These are phyloP conservation scores for Tragulus kanchil DNA, from an alignment of 2,113 vertebrate genomes.

Conservation along the genomic window DNA sequence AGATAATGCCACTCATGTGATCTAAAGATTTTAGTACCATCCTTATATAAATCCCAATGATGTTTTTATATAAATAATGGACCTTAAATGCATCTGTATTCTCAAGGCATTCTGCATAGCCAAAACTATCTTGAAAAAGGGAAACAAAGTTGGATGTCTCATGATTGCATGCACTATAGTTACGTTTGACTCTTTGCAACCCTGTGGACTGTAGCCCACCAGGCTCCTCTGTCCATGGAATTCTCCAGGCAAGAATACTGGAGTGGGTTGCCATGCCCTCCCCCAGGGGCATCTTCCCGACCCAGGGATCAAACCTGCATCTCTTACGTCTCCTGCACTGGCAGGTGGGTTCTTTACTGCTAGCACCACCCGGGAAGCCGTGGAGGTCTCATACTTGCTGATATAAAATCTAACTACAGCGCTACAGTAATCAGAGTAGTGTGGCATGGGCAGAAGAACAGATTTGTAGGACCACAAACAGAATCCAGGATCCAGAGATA, in stretches of 20 bases:
- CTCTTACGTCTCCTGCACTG: not conserved
- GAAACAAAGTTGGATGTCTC: not conserved
- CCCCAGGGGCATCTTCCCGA: not conserved
- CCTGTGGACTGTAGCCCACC: not conserved
- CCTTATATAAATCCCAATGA: not conserved
- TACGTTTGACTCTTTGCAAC: fast-evolving
- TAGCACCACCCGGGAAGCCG: not conserved
- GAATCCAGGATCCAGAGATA: not conserved
- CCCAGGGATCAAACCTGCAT: fast-evolving
- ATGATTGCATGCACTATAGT: not conserved
- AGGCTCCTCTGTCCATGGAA: not conserved
- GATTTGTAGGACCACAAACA: not conserved
- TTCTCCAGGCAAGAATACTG: not conserved
- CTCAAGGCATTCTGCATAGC: not conserved
- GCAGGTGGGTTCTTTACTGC: not conserved
- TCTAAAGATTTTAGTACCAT: not conserved
- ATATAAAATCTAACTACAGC: not conserved
- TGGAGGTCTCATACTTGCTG: not conserved
- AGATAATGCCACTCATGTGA: not conserved
- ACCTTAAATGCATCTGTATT: not conserved
- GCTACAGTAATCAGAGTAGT: not conserved
- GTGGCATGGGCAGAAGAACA: not conserved
- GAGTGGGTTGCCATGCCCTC: not conserved
- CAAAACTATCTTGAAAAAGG: not conserved
- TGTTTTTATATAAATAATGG: not conserved